Base-by-base conservation (phyloP, 2,113 vertebrate species). In the Melozone crissalis region DNA sequence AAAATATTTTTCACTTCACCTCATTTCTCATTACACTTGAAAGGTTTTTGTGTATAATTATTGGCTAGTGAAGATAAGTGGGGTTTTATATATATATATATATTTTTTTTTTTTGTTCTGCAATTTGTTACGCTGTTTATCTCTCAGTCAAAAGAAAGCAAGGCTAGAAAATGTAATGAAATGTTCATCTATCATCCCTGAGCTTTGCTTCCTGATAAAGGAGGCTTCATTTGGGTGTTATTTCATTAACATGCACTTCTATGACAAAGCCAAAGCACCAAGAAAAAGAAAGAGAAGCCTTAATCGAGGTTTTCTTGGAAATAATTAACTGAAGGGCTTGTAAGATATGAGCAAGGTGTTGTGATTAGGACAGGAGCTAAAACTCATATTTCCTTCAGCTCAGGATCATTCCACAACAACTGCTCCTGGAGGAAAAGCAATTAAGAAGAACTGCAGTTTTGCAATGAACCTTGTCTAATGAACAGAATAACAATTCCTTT, bases 61-160 rank as follows among this genome's bases (percentile, higher is more conserved):
- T 91, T 85, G 61, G 61, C 65, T 91, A 65, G 61, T 87, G 77
- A 87, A 94, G 84, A 89, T 94, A 93, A 92, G 37, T 47, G 26
- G 22, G 14, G 10, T 5, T 81, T 52, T 71, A 46, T 39, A 23
- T 74, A 49, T n/a, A 44, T 44, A 44, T 47, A 14, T 44, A 44
- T 47, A 14, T 24, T 14, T 49, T 24, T 49, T n/a, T 65, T 66
- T 94, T 85, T 87, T 66, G 46, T 88, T 81, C 75, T 74, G 52
- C 63, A 47, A 44, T 88, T 93, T 83, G 33, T 77, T 85, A 39
- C 14, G 0, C 33, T 67, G 68, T 90, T 94, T 93, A 54, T 90
- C 62, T 82, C 68, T 58, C 80, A 79, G 62, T 58, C 46, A 85
- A 88, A 79, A 76, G 72, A 63, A 90, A 78, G 10, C 44, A 73